Percentiles rank a stretch among this genome's conserved stretches.
phyloP scores from a whole-genome alignment of 2,113 vertebrate species.

The Propithecus coquereli region DNA sequence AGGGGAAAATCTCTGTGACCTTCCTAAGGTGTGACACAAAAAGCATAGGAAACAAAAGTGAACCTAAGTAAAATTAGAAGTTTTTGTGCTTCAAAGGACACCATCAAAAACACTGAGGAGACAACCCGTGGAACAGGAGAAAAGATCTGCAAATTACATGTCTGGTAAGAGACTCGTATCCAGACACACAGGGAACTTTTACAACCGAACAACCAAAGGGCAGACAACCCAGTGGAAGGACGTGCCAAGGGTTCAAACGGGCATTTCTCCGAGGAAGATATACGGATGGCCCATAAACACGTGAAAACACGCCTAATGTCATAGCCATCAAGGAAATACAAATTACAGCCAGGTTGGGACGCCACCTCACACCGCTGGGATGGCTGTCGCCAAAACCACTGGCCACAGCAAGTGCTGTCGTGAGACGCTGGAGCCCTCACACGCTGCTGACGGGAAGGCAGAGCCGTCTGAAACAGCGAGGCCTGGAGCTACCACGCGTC shows the following conservation, averaged over 20 bases:
- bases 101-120: neutral
- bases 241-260: neutral
- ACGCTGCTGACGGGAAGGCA: neutral
- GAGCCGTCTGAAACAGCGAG: neutral
- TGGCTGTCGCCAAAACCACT: neutral
- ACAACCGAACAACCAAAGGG: neutral
- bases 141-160: neutral
- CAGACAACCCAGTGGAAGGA: neutral
- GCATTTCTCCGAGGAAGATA: neutral
- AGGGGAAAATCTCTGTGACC: neutral
- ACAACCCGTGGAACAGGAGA: neutral
- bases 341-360: accelerated
- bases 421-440: neutral
- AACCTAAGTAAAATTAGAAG: neutral
- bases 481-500: neutral
- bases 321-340: neutral
- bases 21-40: neutral
- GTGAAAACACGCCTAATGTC: accelerated
- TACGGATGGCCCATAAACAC: neutral
- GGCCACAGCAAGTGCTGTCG: too few relatives aligned
- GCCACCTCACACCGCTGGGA: neutral
- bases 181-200: neutral
- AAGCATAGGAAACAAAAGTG: neutral
- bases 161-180: neutral
- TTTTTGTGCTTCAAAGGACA: neutral